phyloP scores from a whole-genome alignment of 2,113 vertebrate species.

The Sinocyclocheilus maitianheensis region DNA sequence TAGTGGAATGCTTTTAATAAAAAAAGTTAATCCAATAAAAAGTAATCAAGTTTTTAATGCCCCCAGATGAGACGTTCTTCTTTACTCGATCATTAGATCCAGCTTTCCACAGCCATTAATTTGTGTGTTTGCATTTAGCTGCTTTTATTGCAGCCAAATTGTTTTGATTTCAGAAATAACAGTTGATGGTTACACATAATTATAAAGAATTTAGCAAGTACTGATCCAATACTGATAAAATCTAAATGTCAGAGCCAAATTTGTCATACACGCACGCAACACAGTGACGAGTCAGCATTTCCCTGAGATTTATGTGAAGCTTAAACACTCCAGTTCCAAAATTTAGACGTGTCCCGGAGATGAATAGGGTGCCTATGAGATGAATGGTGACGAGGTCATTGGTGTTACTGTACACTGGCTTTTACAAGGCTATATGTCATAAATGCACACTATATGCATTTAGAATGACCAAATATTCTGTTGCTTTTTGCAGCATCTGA shows the following conservation, averaged over 20 bases:
- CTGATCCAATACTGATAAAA: conserved; percentile 24
- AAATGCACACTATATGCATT: neutral
- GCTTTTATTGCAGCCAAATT: conserved; percentile 19
- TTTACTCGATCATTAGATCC: conserved; percentile 19
- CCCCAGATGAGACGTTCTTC: conserved; percentile 8
- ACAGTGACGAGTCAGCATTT: neutral
- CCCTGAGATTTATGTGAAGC: neutral
- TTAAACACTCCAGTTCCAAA: neutral
- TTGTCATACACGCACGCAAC: conserved; percentile 26
- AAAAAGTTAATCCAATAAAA: conserved; percentile 40
- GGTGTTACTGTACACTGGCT: neutral
- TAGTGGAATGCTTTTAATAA: conserved; percentile 29
- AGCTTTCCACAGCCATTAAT: conserved; percentile 5
- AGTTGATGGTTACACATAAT: neutral
- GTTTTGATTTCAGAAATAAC: conserved; percentile 39
- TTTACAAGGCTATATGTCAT: neutral
- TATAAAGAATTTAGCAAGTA: conserved; percentile 39
- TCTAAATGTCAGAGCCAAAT: neutral
- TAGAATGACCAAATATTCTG: neutral
- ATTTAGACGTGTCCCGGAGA: neutral
- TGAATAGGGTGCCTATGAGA: neutral
- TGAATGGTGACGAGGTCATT: no score
- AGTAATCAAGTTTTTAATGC: conserved; percentile 33
- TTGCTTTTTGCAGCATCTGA: neutral
- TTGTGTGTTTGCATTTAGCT: conserved; percentile 18